Evolutionary conservation across 2,797 vertebrate genomes (phyloP), one percentile per base, ranked within the genome.

Genomic region (Girardinus metallicus): DNA sequence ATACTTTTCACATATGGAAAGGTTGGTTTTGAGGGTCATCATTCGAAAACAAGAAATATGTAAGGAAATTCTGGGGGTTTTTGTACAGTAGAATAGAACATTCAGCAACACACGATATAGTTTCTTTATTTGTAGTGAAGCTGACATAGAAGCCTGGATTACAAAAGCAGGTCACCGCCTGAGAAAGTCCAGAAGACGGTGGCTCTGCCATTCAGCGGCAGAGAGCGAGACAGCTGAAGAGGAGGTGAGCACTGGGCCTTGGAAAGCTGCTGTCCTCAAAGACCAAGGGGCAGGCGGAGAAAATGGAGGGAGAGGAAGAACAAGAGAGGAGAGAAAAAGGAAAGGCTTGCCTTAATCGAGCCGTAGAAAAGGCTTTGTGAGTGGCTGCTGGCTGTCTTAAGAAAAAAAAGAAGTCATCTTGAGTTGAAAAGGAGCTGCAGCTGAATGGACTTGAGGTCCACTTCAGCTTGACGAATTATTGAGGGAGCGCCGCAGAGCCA

Each of bases 281-380:
- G 77, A 84, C 79, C 46, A 84, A 82, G 74, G 23, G 6, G 18
- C 34, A 80, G n/a, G 77, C 77, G 74, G 78, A 60, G 76, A 87
- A 87, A 83, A 64, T 78, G 77, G 47, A 76, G 83, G 21, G 41
- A 83, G 34, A 55, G 75, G 77, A 76, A 77, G 57, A 73, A 87
- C 47, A 60, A 80, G 64, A 82, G 76, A 80, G 70, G 23, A 1
- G 49, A 72, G 29, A 82, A 68, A 87, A 88, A 88, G 60, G 39
- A 80, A 75, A 80, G 80, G 64, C 51, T 87, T n/a, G 80, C 57
- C 81, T 90, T 87, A 83, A 84, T 80, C 73, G 77, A 86, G 82
- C 75, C 74, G 55, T 79, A 49, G 87, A 80, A 90, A 88, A 88
- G 73, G 80, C 87, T 88, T 84, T 79, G 84, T 86, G 86, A 91